Evolutionary conservation across 1,140 invertebrate genomes (phyloP), one percentile per base, ranked within the genome.

Genomic region (Calosoma granatense): DNA sequence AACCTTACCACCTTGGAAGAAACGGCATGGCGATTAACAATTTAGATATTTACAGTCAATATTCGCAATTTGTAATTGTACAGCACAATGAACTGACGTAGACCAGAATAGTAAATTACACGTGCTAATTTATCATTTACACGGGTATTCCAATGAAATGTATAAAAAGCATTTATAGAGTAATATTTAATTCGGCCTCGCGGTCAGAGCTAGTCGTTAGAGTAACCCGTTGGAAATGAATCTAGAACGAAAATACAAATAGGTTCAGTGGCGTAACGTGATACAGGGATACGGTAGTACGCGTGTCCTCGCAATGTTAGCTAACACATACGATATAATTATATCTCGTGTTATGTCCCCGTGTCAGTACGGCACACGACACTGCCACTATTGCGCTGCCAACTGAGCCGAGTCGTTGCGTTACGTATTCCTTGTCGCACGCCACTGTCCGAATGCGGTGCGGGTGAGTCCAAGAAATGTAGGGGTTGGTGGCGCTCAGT

Each of bases 241-340:
- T 47, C 41, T 47, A 47, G 41, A 47, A 47, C 41, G 41, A 47
- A 47, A 47, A 47, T 47, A 47, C 41, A 47, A 47, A 17, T 47
- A 47, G 41, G 41, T 47, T 17, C 41, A 47, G 41, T 47, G 41
- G 41, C 41, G 41, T 47, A 47, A 47, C 41, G 15, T 47, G 26
- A n/a, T n/a, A 36, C 26, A 6, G 26, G 26, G 26, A 36, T n/a
- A n/a, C n/a, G 26, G 26, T 36, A 36, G n/a, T n/a, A n/a, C n/a
- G n/a, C n/a, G n/a, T n/a, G n/a, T n/a, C n/a, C n/a, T n/a, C n/a
- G n/a, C n/a, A n/a, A n/a, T n/a, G n/a, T n/a, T n/a, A n/a, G n/a
- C n/a, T n/a, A n/a, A n/a, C n/a, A n/a, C n/a, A n/a, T n/a, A n/a
- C n/a, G n/a, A n/a, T n/a, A n/a, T n/a, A n/a, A n/a, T n/a, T n/a